Evolutionary conservation across 92 coral and sea anemone species (phyloP).

Genomic region (Anthopleura xanthogrammica): DNA sequence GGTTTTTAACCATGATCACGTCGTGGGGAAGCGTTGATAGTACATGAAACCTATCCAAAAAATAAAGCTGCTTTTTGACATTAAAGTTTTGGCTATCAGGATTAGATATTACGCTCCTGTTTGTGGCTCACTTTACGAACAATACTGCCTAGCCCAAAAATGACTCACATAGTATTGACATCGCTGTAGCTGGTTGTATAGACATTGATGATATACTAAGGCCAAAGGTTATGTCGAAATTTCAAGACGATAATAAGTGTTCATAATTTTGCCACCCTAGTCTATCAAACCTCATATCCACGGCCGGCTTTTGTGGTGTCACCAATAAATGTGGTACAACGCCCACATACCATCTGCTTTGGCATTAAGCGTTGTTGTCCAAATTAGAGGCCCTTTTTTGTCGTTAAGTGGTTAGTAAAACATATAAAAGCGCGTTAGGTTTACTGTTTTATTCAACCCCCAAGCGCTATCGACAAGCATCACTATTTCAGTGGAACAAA

Average conservation of each 20-base stretch:
- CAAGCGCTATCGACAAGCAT: background rate
- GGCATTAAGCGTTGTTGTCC: background rate
- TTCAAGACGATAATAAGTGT: background rate
- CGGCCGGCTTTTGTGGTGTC: background rate
- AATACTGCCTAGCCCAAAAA: too few species aligned
- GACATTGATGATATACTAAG: too few species aligned
- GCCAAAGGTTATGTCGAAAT: background rate
- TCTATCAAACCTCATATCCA: background rate
- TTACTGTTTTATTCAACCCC: background rate
- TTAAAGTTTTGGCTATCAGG: too few species aligned
- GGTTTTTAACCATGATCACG: too few species aligned
- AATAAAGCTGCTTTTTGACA: too few species aligned
- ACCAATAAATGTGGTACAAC: background rate
- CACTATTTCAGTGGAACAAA: background rate
- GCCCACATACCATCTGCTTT: background rate
- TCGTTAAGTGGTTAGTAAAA: background rate
- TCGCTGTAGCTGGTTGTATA: too few species aligned
- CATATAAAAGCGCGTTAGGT: background rate
- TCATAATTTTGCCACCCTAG: background rate
- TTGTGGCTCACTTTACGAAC: too few species aligned
- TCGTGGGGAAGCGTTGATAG: background rate
- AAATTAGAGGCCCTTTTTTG: background rate
- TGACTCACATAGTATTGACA: too few species aligned
- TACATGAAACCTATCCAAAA: too few species aligned
- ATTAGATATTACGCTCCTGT: too few species aligned